Evolutionary conservation across 2,888 invertebrate species (phyloP).

Genomic region (Tryphoninae sp.): DNA sequence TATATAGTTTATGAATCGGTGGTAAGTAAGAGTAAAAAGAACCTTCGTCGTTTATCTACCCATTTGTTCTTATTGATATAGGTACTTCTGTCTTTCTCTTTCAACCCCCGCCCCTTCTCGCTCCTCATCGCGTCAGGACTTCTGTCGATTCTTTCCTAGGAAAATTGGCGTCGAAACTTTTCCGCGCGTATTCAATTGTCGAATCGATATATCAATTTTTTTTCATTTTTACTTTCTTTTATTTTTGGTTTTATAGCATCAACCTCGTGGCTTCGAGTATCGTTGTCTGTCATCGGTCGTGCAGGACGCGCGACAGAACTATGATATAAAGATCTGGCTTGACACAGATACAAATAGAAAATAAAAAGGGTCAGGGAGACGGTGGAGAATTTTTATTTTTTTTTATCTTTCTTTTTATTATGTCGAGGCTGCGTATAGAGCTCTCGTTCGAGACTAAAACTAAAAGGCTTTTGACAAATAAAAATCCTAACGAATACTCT

Average conservation of each 20-base stretch:
- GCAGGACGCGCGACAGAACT: background rate
- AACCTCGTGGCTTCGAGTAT: background rate
- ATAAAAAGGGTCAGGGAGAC: slow-evolving; percentile 17
- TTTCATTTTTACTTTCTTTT: background rate
- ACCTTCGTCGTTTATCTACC: slow-evolving; percentile 21
- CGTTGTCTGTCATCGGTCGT: background rate
- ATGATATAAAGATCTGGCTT: background rate
- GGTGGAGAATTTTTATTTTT: slow-evolving; percentile 13
- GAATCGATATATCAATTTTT: background rate
- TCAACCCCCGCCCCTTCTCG: background rate
- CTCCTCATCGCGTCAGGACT: background rate
- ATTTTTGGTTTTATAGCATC: background rate
- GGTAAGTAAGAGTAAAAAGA: slow-evolving; percentile 13
- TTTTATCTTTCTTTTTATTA: background rate
- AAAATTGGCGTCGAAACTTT: background rate
- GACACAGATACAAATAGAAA: background rate
- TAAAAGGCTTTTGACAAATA: slow-evolving; percentile 35
- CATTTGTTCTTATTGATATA: slow-evolving; percentile 28
- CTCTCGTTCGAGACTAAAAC: slow-evolving; percentile 35
- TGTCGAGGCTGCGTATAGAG: slow-evolving; percentile 21
- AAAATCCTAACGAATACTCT: slow-evolving; percentile 29
- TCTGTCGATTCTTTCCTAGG: background rate
- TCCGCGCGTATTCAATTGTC: background rate
- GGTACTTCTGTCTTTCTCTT: slow-evolving; percentile 20
- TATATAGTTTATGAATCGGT: slow-evolving; percentile 7